phyloP scores from a whole-genome alignment of 2,888 invertebrate species.

The Drosophila kokeensis region DNA sequence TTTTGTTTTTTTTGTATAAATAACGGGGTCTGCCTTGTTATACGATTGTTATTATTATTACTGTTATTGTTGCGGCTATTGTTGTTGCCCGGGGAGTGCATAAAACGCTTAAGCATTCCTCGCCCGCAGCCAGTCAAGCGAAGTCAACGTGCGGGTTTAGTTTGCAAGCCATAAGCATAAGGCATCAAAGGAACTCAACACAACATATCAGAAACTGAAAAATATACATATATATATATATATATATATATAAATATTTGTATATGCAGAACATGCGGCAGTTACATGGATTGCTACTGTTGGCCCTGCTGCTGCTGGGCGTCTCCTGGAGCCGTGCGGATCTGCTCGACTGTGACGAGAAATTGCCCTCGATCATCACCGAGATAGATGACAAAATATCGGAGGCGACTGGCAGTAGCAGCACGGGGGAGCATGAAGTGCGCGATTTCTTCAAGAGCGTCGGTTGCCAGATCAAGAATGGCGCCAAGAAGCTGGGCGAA shows the following conservation, averaged over 20 bases:
- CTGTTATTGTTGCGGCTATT: slow-evolving; percentile 1
- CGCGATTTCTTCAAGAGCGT: slow-evolving; percentile 78
- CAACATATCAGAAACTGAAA: not conserved
- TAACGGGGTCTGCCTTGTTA: slow-evolving; percentile 32
- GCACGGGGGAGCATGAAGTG: slow-evolving; percentile 75
- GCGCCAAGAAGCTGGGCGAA: slow-evolving; percentile 76
- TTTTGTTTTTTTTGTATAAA: slow-evolving; percentile 19
- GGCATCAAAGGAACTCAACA: slow-evolving; percentile 24
- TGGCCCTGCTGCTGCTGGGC: slow-evolving; percentile 49
- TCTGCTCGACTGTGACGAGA: slow-evolving; percentile 78
- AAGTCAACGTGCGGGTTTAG: slow-evolving; percentile 53
- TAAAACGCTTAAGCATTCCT: slow-evolving; percentile 46
- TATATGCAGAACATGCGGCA: slow-evolving; percentile 20
- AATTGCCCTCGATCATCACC: slow-evolving; percentile 54
- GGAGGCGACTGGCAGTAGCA: slow-evolving; percentile 49
- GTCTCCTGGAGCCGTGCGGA: slow-evolving; percentile 55
- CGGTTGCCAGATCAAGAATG: slow-evolving; percentile 80
- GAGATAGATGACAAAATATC: slow-evolving; percentile 67
- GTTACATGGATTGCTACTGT: slow-evolving; percentile 33
- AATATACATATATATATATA: slow-evolving; percentile 7
- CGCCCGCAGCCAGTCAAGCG: slow-evolving; percentile 53
- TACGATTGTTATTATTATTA: slow-evolving; percentile 10
- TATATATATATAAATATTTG: not conserved
- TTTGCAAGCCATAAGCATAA: slow-evolving; percentile 35
- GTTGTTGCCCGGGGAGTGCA: slow-evolving; percentile 25